Base-by-base conservation (phyloP, 2,113 vertebrate species). In the Stegastes partitus region DNA sequence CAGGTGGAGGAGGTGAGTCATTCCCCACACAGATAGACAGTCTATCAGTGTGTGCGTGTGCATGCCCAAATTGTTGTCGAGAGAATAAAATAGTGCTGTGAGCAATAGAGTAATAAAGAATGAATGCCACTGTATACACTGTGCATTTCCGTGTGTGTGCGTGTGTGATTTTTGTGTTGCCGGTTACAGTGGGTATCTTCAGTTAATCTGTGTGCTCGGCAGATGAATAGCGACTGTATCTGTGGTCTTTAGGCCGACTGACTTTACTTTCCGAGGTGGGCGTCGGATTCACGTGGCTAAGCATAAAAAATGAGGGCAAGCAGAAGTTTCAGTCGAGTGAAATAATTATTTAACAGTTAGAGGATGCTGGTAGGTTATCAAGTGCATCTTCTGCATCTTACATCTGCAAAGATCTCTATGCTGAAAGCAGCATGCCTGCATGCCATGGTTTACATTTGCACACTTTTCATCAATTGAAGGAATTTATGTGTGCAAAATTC, bases 1-100 rank as follows among this genome's bases (percentile, higher is more conserved):
- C 88, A 91, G 89, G 90, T 92, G 86, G 88, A 93, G 87, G 82
- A 88, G 89, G 87, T 92, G 91, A 93, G 84, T 92, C 90, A 93
- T 85, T 90, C 84, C 84, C 80, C 49, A 65, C 74, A 81, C 71
- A 76, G 77, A 90, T 75, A 82, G 84, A 88, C 81, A 62, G 85
- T 89, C 82, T 86, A 78, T 68, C 68, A 25, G 62, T 56, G 68
- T 81, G 68, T 71, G 39, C 67, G 68, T 44, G 19, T 34, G 62
- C 67, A 34, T 49, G 31, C 68, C 61, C 28, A 77, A 82, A 81
- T 68, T 85, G 67, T 71, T 79, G 63, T 53, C 42, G 50, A 79
- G 69, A 83, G 82, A 81, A 85, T 74, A 62, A 66, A 86, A 75
- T 22, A 73, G 31, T 21, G 66, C 72, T 70, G 42, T 45, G 55